phyloP scores from a whole-genome alignment of 2,797 vertebrate species.

The Propithecus deckenii region DNA sequence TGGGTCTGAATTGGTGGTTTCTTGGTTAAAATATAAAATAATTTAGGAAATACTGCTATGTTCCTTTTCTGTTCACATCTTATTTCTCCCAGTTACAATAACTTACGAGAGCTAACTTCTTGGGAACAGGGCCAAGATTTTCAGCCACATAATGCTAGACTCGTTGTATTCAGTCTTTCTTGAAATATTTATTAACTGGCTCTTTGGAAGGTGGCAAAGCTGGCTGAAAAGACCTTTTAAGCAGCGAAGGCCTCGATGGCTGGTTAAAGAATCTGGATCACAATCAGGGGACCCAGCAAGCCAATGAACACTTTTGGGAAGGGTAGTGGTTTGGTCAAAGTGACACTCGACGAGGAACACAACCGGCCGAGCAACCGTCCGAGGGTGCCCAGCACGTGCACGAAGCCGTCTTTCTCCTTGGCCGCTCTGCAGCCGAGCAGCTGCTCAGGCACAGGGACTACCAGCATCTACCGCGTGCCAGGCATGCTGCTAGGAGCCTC shows the following conservation, averaged over 20 bases:
- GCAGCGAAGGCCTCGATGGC: not conserved
- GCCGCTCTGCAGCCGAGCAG: not conserved
- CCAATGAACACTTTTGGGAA: not conserved
- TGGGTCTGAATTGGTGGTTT: not conserved
- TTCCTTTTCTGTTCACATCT: not conserved
- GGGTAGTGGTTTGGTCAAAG: not conserved
- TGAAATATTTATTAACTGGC: conserved; percentile 52
- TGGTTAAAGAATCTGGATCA: not conserved
- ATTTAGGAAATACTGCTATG: not conserved
- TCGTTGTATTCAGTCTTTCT: conserved; percentile 3
- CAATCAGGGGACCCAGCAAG: not conserved
- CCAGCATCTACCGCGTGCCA: fast-evolving
- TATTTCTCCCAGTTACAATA: conserved; percentile 15
- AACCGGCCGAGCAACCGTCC: not conserved
- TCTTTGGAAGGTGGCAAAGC: not conserved
- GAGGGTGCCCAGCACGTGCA: fast-evolving
- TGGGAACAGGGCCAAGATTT: not conserved
- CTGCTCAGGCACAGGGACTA: not conserved
- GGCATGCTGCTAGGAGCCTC: not conserved
- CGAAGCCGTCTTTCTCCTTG: not conserved
- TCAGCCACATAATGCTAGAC: not conserved
- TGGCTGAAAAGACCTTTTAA: conserved; percentile 27
- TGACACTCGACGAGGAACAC: not conserved
- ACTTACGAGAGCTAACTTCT: not conserved
- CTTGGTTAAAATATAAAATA: not conserved